These are phyloP conservation scores for Corythaixoides concolor DNA, from an alignment of 2,113 vertebrate species.

Conservation along the genomic window DNA sequence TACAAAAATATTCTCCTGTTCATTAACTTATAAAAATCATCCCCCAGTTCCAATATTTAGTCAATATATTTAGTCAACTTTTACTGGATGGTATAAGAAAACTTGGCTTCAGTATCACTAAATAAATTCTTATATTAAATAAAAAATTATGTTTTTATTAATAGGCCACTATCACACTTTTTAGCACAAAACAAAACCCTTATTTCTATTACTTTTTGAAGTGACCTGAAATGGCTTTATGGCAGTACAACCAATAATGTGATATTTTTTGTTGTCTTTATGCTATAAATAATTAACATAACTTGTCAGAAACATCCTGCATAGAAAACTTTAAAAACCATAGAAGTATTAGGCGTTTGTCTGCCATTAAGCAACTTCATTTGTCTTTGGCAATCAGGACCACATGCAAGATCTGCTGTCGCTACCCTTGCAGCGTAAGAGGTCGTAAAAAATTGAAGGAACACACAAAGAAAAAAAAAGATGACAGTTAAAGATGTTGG, in stretches of 20 bases:
- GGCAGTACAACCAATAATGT: not conserved
- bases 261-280: not conserved
- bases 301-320: not conserved
- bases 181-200: not conserved
- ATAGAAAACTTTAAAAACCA: not conserved
- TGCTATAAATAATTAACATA: not conserved
- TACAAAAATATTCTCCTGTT: not conserved
- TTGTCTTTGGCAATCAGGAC: not conserved
- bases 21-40: not conserved
- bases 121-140: not conserved
- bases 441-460: not conserved
- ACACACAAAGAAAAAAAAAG: not conserved
- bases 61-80: not conserved
- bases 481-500: not conserved
- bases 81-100: not conserved
- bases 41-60: not conserved
- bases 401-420: not conserved
- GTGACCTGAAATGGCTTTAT: not conserved
- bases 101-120: not conserved
- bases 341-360: not conserved
- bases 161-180: not conserved
- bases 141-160: not conserved
- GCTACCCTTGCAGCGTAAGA: accelerated
- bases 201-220: not conserved
- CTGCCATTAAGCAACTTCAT: not conserved